Evolutionary conservation across 2,113 vertebrate genomes (phyloP).

Genomic region (Stegostoma tigrinum): DNA sequence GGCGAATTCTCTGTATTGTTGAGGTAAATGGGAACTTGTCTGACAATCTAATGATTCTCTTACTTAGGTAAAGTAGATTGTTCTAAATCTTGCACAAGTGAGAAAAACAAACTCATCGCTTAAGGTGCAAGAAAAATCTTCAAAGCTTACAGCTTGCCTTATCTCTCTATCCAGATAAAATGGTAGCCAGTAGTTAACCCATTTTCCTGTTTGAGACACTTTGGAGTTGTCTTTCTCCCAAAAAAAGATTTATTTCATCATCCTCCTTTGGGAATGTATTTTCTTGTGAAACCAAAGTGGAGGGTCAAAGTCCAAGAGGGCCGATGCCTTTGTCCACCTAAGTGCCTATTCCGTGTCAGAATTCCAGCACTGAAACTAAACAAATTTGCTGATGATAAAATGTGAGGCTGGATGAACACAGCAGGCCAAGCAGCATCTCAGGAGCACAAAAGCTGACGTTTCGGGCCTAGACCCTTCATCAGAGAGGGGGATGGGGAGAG

Average conservation of each 20-base stretch:
- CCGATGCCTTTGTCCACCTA: neutral
- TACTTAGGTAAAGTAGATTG: neutral
- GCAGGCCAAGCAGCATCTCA: too few species aligned
- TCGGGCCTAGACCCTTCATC: too few species aligned
- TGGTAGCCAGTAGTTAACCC: neutral
- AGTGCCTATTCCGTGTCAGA: neutral
- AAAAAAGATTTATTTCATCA: neutral
- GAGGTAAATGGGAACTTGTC: constrained; percentile 56
- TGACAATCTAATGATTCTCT: neutral
- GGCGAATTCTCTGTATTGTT: constrained; percentile 83
- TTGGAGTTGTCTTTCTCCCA: neutral
- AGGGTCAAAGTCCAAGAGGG: neutral
- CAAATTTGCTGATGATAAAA: too few species aligned
- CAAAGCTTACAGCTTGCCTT: neutral
- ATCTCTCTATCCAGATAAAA: neutral
- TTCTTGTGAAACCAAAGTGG: neutral
- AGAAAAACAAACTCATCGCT: neutral
- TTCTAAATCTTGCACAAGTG: neutral
- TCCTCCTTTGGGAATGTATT: neutral
- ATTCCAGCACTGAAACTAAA: neutral
- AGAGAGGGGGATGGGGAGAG: too few species aligned
- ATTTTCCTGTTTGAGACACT: neutral
- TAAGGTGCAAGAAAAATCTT: neutral
- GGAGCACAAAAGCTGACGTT: too few species aligned
- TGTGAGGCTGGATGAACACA: too few species aligned